Evolutionary conservation across 64 coral and sea anemone genomes (phyloP).

Genomic region (Hydrozoanthus tunicans): DNA sequence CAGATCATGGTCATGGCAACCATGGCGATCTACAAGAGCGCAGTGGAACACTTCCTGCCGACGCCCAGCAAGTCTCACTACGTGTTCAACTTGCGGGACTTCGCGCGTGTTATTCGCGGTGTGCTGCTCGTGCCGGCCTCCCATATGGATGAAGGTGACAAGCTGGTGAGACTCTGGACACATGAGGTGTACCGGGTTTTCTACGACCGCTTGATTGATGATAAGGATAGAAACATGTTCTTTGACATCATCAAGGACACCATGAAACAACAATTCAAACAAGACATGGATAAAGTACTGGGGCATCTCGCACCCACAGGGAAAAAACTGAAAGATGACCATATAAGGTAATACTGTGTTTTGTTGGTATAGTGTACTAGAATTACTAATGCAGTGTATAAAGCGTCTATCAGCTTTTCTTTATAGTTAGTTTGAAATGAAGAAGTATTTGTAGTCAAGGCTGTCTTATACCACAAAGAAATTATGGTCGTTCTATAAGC

Average conservation of each 20-base stretch:
- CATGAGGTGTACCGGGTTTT: conserved; percentile 97
- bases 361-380: neutral
- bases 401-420: too few species aligned
- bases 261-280: conserved; percentile 89
- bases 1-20: conserved; percentile 94
- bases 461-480: neutral
- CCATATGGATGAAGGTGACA: conserved; percentile 90
- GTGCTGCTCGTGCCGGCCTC: conserved; percentile 91
- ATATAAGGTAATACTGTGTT: conserved; percentile 67
- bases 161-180: conserved; percentile 92
- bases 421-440: neutral
- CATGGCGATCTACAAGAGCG: conserved; percentile 92
- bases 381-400: too few species aligned
- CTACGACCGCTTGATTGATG: conserved; percentile 93
- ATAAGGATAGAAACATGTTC: conserved; percentile 87
- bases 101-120: conserved; percentile 94
- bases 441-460: neutral
- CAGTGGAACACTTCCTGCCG: conserved; percentile 93
- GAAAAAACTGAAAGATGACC: conserved; percentile 93
- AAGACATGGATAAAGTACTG: conserved; percentile 88
- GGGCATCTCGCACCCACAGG: conserved; percentile 85
- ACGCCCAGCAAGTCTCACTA: conserved; percentile 98
- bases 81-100: conserved; percentile 99
- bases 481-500: neutral
- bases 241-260: conserved; percentile 99